Evolutionary conservation across 2,888 invertebrate genomes (phyloP).

Genomic region (Folsomia candida): DNA sequence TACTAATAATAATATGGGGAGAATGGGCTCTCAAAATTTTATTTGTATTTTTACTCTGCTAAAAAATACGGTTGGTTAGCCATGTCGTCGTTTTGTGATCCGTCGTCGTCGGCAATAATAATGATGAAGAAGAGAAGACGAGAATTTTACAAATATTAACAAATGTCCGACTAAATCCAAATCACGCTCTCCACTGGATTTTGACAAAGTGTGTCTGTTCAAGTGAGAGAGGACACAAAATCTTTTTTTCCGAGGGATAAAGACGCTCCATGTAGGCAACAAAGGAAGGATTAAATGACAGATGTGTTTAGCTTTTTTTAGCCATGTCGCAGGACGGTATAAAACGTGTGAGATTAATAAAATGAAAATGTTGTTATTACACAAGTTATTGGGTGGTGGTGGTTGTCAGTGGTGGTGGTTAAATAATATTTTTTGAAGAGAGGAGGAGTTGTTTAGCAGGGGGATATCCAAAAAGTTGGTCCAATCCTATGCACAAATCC

Average conservation of each 20-base stretch:
- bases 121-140: too few relatives aligned
- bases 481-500: not conserved
- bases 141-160: too few relatives aligned
- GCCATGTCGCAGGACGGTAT: not conserved
- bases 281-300: constrained; percentile 7
- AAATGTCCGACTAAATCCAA: constrained; percentile 5
- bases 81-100: not conserved
- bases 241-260: not conserved
- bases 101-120: not conserved
- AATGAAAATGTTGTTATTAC: not conserved
- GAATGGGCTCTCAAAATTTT: not conserved
- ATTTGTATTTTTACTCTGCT: not conserved
- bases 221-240: not conserved
- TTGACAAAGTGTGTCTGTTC: not conserved
- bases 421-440: too few relatives aligned
- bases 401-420: too few relatives aligned
- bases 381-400: not conserved
- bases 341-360: not conserved
- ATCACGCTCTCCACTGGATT: not conserved
- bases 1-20: too few relatives aligned
- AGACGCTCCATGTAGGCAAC: not conserved
- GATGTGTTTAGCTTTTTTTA: not conserved
- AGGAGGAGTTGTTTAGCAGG: not conserved
- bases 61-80: not conserved
- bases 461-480: not conserved